phyloP scores from a whole-genome alignment of 1,140 invertebrate genomes.

The Cydia splendana region DNA sequence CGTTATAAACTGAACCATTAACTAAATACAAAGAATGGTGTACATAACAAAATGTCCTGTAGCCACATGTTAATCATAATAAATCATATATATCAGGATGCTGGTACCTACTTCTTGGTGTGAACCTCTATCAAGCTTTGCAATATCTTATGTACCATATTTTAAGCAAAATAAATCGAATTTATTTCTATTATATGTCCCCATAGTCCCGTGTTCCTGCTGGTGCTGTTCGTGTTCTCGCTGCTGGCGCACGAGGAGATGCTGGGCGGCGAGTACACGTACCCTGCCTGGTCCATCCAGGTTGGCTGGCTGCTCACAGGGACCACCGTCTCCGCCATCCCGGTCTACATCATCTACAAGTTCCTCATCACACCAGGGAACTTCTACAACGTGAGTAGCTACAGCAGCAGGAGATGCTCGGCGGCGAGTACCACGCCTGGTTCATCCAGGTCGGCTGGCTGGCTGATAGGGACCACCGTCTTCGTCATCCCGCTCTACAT shows the following conservation, averaged over 20 bases:
- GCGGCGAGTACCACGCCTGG: constrained; percentile 94
- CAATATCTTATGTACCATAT: too few species aligned
- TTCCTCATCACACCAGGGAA: constrained; percentile 66
- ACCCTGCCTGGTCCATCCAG: constrained; percentile 93
- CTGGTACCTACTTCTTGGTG: too few species aligned
- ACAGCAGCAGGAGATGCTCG: constrained; percentile 86
- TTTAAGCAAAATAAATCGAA: too few species aligned
- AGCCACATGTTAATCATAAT: too few species aligned
- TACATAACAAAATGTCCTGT: too few species aligned
- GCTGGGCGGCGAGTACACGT: constrained; percentile 92
- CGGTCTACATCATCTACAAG: constrained; percentile 92
- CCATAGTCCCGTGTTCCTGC: constrained; percentile 69
- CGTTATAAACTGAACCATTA: too few species aligned
- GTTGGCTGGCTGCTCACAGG: constrained; percentile 95
- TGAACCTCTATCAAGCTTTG: too few species aligned
- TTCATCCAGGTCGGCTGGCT: constrained; percentile 94
- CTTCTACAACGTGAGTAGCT: too few species aligned
- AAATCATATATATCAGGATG: too few species aligned
- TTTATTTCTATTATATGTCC: background rate
- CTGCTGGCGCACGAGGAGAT: constrained; percentile 93
- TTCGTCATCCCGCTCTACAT: constrained; percentile 95
- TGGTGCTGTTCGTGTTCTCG: constrained; percentile 96
- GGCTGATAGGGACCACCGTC: constrained; percentile 94
- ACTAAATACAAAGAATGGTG: too few species aligned
- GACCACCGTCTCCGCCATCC: constrained; percentile 96